Evolutionary conservation across 2,888 invertebrate genomes (phyloP).

Genomic region (Tenthredo livida): DNA sequence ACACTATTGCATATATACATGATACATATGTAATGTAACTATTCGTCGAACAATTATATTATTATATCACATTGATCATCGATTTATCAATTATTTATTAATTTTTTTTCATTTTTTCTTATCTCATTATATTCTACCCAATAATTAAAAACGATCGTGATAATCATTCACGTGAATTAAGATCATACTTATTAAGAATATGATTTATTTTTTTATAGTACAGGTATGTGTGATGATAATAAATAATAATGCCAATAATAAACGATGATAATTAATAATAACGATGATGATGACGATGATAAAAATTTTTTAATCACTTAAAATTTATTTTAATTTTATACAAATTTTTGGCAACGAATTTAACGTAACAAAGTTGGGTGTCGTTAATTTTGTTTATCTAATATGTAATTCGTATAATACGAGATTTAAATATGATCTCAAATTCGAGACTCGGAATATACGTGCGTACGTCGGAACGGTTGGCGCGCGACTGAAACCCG

Average conservation of each 20-base stretch:
- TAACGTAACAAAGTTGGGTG: not conserved
- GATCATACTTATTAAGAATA: not conserved
- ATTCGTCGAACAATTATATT: not conserved
- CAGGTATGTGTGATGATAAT: not conserved
- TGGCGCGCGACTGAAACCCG: constrained; percentile 72
- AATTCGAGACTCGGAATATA: not conserved
- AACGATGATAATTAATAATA: not conserved
- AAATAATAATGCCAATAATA: not conserved
- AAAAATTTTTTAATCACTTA: not conserved
- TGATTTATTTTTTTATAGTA: not conserved
- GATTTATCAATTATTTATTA: no score
- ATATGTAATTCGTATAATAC: not conserved
- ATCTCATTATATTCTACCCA: not conserved
- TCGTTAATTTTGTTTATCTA: not conserved
- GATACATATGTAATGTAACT: no score
- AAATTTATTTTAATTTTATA: not conserved
- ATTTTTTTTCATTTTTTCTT: not conserved
- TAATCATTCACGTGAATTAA: not conserved
- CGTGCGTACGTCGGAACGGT: constrained; percentile 68
- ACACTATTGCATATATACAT: no score
- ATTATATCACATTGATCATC: no score
- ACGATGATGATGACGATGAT: no score
- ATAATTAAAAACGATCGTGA: not conserved
- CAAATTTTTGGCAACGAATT: not conserved
- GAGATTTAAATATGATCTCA: not conserved